Conservation (phyloP, 92 coral and sea anemone species). For the Epizoanthus stellaris region DNA sequence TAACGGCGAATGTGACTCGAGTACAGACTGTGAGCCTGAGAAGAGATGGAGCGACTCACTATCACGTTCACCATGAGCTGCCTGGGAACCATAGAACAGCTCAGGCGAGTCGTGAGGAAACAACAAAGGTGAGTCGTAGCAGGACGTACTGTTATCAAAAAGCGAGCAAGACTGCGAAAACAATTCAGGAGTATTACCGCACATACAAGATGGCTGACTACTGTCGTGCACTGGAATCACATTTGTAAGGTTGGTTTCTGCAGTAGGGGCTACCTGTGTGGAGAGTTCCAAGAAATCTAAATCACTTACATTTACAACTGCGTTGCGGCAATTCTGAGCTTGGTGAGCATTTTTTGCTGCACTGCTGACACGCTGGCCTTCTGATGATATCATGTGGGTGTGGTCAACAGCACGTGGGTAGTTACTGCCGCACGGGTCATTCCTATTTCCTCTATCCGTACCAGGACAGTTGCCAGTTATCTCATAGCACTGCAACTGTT, state of each 20-base stretch:
- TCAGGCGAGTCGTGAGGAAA: not conserved
- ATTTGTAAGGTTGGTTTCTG: not conserved
- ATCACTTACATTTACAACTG: not conserved
- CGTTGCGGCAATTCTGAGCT: not conserved
- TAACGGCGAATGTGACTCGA: slow-evolving; percentile 4
- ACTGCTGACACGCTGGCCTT: not conserved
- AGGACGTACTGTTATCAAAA: slow-evolving; percentile 9
- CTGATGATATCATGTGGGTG: not conserved
- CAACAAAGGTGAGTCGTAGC: not conserved
- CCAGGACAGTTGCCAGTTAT: not conserved
- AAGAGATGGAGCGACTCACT: slow-evolving; percentile 1
- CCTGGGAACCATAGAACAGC: not conserved
- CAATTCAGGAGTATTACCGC: not conserved
- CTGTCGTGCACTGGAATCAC: not conserved
- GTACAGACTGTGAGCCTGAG: not conserved
- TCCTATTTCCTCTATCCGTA: not conserved
- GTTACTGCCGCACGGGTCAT: not conserved
- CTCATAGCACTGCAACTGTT: not conserved
- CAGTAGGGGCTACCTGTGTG: not conserved
- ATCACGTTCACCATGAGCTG: not conserved
- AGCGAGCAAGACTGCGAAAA: slow-evolving; percentile 24
- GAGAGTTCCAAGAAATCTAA: too few relatives aligned
- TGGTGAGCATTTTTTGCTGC: not conserved
- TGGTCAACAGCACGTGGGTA: not conserved
- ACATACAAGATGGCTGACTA: not conserved